Evolutionary conservation across 2,113 vertebrate species (phyloP).

Genomic region (Nerophis lumbriciformis): DNA sequence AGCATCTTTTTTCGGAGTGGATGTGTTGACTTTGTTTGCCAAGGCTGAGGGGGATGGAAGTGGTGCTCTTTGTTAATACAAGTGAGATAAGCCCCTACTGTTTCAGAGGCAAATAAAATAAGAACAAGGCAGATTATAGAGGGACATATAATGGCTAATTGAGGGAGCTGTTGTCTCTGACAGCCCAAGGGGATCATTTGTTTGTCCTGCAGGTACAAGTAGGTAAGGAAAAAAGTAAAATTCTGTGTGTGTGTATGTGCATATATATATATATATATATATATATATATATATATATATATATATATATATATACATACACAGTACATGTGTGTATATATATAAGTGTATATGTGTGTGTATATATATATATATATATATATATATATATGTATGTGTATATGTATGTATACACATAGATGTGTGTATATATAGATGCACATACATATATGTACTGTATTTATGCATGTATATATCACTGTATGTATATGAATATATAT

Average conservation of each 20-base stretch:
- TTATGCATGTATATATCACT: too few species aligned
- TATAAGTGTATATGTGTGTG: too few species aligned
- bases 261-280: too few species aligned
- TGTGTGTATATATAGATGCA: too few species aligned
- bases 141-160: slow-evolving; percentile 53
- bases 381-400: too few species aligned
- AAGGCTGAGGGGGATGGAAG: slow-evolving; percentile 24
- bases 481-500: too few species aligned
- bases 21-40: slow-evolving; percentile 40
- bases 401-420: too few species aligned
- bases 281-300: too few species aligned
- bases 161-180: slow-evolving; percentile 40
- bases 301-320: too few species aligned
- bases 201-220: slow-evolving; percentile 17
- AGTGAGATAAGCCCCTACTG: slow-evolving; percentile 45
- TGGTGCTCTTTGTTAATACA: slow-evolving; percentile 34
- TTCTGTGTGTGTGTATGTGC: not conserved
- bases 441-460: too few species aligned
- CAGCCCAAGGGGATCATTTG: slow-evolving; percentile 28
- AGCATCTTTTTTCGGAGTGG: slow-evolving; percentile 9
- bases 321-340: too few species aligned
- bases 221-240: slow-evolving; percentile 12
- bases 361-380: too few species aligned
- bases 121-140: slow-evolving; percentile 45
- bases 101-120: slow-evolving; percentile 56